Evolutionary conservation across 37 sponge, comb jelly and placozoan species (phyloP), one percentile per base, ranked within the genome.

Genomic region (Dysidea cf. avara): DNA sequence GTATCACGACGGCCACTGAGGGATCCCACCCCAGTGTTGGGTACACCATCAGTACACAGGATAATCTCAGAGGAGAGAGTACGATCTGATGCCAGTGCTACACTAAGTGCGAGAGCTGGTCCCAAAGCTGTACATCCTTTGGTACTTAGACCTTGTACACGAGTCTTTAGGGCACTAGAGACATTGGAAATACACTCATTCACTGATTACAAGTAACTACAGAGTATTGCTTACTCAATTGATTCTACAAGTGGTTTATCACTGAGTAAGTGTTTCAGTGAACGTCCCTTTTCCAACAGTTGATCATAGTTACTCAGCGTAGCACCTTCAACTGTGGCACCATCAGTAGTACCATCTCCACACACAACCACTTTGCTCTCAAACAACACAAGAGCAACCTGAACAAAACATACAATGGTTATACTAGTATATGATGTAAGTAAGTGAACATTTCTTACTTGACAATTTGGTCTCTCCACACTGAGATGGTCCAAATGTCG

Each of bases 21-120:
- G 46, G 81, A 68, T 9, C 96, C 96, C 29, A 90, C 77, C 26
- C 92, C 96, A 21, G 81, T 77, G 69, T 95, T 95, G 61, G 91
- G 86, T 35, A 83, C 78, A 0, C 96, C 96, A 31, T 95, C 96
- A 7, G 96, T 95, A 56, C 96, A 95, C 96, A 31, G 90, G 92
- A 7, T 91, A 90, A 56, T 92, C 66, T 95, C 96, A 25, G 84
- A 80, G 3, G n/a, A n/a, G n/a, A n/a, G n/a, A n/a, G n/a, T n/a
- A n/a, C n/a, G n/a, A n/a, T n/a, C n/a, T n/a, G 86, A 81, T 24
- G 89, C 79, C 76, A 95, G 78, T 24, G 88, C 88, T 7, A 85
- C 80, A 51, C 87, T 73, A 28, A 91, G 59, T 20, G 96, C 81
- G 7, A 95, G 81, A 6, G 92, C 81, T 14, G 96, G 96, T 11